Base-by-base conservation (phyloP, 2,888 invertebrate genomes). In the Eulithis prunata region DNA sequence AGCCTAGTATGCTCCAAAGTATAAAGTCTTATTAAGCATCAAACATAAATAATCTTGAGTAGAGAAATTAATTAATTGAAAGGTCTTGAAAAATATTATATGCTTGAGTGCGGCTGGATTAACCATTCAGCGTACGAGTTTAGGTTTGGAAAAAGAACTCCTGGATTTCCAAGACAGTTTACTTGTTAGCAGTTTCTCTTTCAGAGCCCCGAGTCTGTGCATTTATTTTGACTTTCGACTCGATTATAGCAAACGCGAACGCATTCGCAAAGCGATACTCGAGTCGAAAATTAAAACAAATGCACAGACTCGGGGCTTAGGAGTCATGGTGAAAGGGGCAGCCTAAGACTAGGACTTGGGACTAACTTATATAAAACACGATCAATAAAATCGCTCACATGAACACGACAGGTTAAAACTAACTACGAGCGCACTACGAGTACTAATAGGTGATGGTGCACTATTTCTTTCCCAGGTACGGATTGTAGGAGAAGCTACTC, bases 401-500 rank as follows among this genome's bases (percentile, higher is more conserved):
- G 45, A 62, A 59, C 54, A 43, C 43, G 36, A 41, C 62, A 47
- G 47, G 58, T 61, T 56, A 32, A 41, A 38, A 55, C 49, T 56
- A 32, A 32, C 28, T 55, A 55, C n/a, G 21, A 41, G 13, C 28
- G 28, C 53, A 32, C 28, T 55, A 55, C n/a, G 21, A 41, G 13
- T 51, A 51, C 53, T 54, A 64, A 62, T 61, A 63, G 55, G 83
- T 85, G 80, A 80, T 77, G 71, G 77, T 82, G 84, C 54, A 11
- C 86, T 90, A 92, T 84, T 93, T 91, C 79, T 92, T 93, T 75
- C 91, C 91, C 73, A 88, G 77, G 78, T 82, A 93, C 51, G 88
- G 89, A 79, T 94, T 91, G 87, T 91, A 94, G 69, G 90, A 89
- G 89, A 94, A 92, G 83, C 94, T 94, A 94, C 95, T 95, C 92